Evolutionary conservation across 2,797 vertebrate genomes (phyloP).

Genomic region (Macropodus opercularis): DNA sequence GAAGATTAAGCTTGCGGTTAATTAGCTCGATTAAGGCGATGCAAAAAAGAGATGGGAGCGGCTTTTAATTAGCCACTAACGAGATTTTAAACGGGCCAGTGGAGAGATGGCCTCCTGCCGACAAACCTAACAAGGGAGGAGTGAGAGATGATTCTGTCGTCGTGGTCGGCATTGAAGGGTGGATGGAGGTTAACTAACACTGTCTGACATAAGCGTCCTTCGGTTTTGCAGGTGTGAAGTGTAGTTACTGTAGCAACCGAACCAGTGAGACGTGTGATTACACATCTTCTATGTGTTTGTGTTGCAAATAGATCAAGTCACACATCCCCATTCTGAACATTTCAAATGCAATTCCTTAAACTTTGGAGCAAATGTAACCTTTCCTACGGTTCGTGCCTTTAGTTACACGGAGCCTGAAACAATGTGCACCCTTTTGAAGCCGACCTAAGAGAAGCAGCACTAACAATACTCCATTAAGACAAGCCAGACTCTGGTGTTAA

Average conservation of each 20-base stretch:
- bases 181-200: constrained; percentile 49
- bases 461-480: constrained; percentile 81
- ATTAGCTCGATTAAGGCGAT: constrained; percentile 82
- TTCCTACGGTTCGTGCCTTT: constrained; percentile 42
- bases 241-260: background rate
- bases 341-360: constrained; percentile 8
- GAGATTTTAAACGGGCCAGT: constrained; percentile 83
- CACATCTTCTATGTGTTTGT: background rate
- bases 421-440: constrained; percentile 61
- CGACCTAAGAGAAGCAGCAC: constrained; percentile 61
- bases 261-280: constrained; percentile 10
- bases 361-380: constrained; percentile 12
- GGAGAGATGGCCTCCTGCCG: constrained; percentile 76
- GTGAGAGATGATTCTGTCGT: constrained; percentile 49
- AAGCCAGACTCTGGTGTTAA: constrained; percentile 74
- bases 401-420: constrained; percentile 53
- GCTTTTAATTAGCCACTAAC: constrained; percentile 85
- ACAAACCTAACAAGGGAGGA: constrained; percentile 66
- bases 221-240: background rate
- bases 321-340: background rate
- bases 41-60: constrained; percentile 76
- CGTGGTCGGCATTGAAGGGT: constrained; percentile 58
- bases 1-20: constrained; percentile 80
- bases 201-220: constrained; percentile 29
- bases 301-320: constrained; percentile 14